Evolutionary conservation across 2,113 vertebrate species (phyloP), one percentile per base, ranked within the genome.

Genomic region (Callaeas wilsoni): DNA sequence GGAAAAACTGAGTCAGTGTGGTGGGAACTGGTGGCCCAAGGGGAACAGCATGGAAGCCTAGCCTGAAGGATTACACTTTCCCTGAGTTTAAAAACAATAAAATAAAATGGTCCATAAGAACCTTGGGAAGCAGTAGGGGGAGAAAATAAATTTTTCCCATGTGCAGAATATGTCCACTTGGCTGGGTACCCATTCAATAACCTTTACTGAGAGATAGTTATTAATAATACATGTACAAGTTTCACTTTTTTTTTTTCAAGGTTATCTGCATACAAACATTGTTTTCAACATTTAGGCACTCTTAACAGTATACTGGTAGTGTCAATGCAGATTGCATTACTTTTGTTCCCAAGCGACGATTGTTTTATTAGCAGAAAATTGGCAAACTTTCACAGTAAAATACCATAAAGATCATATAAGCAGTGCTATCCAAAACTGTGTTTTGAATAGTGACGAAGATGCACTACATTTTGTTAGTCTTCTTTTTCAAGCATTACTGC

Each of bases 1-100:
- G 81, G 92, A 97, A 94, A 91, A 96, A 92, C 41, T 87, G 73
- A 94, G 56, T 96, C 62, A 70, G 10, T 84, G 79, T 94, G 20
- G 64, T 87, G 50, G 94, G 79, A 94, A 89, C 75, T 26, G 35
- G 71, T 94, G 91, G 74, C 92, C 64, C 10, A 23, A 73, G 88
- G 75, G 80, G 84, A 80, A 68, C 60, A 91, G 68, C 46, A 53
- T 69, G 83, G 92, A 95, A 83, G 78, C 77, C 32, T 85, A 81
- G 67, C 59, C 65, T 92, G 76, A 69, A 94, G 89, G 60, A 89
- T 84, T 64, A 53, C 32, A 64, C 69, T 47, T 94, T 89, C 62
- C 41, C n/a, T 35, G 49, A 79, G 57, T 70, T 87, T 44, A 64
- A 70, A 79, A 60, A 65, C 42, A 62, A 4, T 37, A 42, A 77